A percentile compares a stretch with the other conserved stretches of the same genome.
Conservation (phyloP, 2,888 invertebrate genomes). For the Napeogenes sylphis region DNA sequence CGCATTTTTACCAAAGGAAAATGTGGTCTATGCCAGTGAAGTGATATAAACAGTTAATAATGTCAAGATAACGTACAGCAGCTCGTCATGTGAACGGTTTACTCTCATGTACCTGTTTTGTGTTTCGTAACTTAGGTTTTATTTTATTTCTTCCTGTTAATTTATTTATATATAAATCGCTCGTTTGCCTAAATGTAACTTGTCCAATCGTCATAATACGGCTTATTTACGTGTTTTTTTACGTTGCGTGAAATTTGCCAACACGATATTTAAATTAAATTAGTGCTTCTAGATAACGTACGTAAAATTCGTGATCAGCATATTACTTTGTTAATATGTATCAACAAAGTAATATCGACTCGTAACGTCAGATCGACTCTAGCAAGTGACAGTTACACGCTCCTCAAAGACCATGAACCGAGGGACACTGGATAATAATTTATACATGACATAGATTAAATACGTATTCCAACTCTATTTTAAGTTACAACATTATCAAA, state of each 20-base stretch:
- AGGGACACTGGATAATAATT: too few relatives aligned
- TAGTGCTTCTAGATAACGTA: constrained; percentile 15
- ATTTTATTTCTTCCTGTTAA: neutral
- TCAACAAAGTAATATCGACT: too few relatives aligned
- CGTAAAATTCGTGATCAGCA: constrained; percentile 3
- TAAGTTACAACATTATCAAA: too few relatives aligned
- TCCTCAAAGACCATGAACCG: too few relatives aligned
- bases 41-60: constrained; percentile 50
- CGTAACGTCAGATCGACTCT: too few relatives aligned
- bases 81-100: constrained; percentile 63
- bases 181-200: constrained; percentile 6
- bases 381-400: too few relatives aligned
- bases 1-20: constrained; percentile 71
- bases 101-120: constrained; percentile 58
- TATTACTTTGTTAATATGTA: too few relatives aligned
- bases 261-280: constrained; percentile 23
- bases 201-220: too few relatives aligned
- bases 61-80: constrained; percentile 39
- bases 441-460: too few relatives aligned
- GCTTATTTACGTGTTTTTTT: neutral
- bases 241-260: constrained; percentile 9
- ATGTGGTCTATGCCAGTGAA: constrained; percentile 71
- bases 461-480: too few relatives aligned
- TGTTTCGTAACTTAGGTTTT: constrained; percentile 59
- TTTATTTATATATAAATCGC: neutral